These are phyloP conservation scores for Coranthus polyacanthus DNA, from an alignment of 2,797 vertebrate genomes.

Conservation along the genomic window DNA sequence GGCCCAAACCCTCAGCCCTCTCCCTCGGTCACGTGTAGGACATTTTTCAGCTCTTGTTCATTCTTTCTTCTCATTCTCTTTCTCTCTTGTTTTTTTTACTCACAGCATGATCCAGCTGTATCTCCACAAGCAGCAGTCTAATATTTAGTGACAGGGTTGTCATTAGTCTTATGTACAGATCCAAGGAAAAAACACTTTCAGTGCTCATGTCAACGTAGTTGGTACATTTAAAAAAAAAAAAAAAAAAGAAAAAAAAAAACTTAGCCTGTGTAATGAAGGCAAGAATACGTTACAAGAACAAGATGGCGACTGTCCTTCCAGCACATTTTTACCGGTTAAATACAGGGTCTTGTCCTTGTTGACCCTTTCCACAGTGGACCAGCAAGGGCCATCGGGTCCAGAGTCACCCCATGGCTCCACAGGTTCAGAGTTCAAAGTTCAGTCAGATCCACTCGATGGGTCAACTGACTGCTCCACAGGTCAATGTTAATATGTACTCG, in stretches of 20 bases:
- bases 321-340: conserved; percentile 63
- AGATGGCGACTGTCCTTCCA: conserved; percentile 46
- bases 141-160: conserved; percentile 70
- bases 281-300: conserved; percentile 16
- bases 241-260: too few relatives aligned
- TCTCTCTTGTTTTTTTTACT: too few relatives aligned
- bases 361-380: conserved; percentile 50
- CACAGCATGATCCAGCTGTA: conserved; percentile 4
- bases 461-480: conserved; percentile 47
- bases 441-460: conserved; percentile 43
- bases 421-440: conserved; percentile 50
- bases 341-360: conserved; percentile 34
- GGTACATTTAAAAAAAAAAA: too few relatives aligned
- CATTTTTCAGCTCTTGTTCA: conserved; percentile 38
- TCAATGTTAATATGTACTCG: conserved; percentile 28
- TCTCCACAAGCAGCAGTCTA: conserved; percentile 39
- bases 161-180: conserved; percentile 60
- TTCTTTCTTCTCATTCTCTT: background rate
- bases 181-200: conserved; percentile 53
- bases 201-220: conserved; percentile 60
- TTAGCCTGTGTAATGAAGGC: conserved; percentile 9
- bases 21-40: conserved; percentile 56
- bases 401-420: conserved; percentile 52
- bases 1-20: conserved; percentile 36
- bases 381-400: conserved; percentile 12